phyloP scores from a whole-genome alignment of 1,140 invertebrate genomes.

The Lerema accius region DNA sequence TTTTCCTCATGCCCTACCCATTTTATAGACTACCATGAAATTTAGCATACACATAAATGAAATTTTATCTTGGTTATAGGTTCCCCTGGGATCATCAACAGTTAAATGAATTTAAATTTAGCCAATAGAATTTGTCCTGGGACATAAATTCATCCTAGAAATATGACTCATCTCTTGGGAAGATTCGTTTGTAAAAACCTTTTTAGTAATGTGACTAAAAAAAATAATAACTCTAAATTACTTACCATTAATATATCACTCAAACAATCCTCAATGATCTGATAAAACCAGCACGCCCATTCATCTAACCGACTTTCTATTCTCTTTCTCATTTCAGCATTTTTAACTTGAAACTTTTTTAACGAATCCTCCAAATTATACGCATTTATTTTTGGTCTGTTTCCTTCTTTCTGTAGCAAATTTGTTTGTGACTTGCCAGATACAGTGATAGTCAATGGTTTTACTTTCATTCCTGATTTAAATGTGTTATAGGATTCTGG shows the following conservation, averaged over 20 bases:
- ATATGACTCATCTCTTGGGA: too few relatives aligned
- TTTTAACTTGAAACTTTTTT: slow-evolving; percentile 41
- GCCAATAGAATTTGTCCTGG: too few relatives aligned
- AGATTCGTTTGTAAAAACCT: too few relatives aligned
- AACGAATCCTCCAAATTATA: slow-evolving; percentile 34
- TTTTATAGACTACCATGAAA: too few relatives aligned
- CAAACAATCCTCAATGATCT: slow-evolving; percentile 54
- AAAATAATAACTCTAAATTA: too few relatives aligned
- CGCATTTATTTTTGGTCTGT: background rate
- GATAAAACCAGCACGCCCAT: slow-evolving; percentile 50
- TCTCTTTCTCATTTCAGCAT: slow-evolving; percentile 33
- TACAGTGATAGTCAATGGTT: background rate
- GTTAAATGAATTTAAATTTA: too few relatives aligned
- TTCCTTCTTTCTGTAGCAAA: background rate
- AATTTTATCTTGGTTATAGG: too few relatives aligned
- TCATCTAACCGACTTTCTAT: slow-evolving; percentile 46
- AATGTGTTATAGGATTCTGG: background rate
- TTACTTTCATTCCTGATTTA: background rate
- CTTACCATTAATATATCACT: slow-evolving; percentile 42
- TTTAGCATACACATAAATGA: too few relatives aligned
- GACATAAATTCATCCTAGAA: too few relatives aligned
- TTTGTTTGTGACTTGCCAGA: background rate
- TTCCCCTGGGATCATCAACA: too few relatives aligned
- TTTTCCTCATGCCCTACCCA: too few relatives aligned
- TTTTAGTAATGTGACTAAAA: too few relatives aligned